Conservation (phyloP, 2,113 vertebrate genomes). For the Oxyruncus cristatus region DNA sequence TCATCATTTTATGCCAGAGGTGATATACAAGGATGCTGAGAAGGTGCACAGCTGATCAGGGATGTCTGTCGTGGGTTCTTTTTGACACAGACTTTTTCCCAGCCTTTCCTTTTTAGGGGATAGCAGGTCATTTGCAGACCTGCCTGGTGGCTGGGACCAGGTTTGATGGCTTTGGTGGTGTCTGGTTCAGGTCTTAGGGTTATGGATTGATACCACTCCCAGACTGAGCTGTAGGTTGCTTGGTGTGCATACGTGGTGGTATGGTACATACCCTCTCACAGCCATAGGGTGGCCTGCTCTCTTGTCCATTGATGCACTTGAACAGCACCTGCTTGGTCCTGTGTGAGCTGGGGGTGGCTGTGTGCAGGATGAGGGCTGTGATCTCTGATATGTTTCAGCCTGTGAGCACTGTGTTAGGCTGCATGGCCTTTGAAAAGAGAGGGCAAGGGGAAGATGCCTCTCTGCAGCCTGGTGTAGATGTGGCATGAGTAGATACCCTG, state of each 20-base stretch:
- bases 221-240: background rate
- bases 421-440: background rate
- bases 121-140: background rate
- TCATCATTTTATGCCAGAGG: background rate
- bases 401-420: background rate
- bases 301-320: background rate
- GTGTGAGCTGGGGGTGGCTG: background rate
- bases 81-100: background rate
- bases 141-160: background rate
- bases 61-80: background rate
- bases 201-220: background rate
- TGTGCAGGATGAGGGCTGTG: background rate
- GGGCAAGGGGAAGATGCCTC: background rate
- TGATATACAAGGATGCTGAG: background rate
- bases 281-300: background rate
- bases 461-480: background rate
- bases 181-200: background rate
- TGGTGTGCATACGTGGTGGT: rapidly evolving
- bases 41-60: background rate
- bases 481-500: rapidly evolving
- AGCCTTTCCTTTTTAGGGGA: background rate
- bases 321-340: background rate
- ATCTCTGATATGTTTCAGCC: background rate
- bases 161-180: background rate
- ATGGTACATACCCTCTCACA: rapidly evolving